Conservation (phyloP, 2,888 invertebrate genomes). For the Diplolepis rosae region DNA sequence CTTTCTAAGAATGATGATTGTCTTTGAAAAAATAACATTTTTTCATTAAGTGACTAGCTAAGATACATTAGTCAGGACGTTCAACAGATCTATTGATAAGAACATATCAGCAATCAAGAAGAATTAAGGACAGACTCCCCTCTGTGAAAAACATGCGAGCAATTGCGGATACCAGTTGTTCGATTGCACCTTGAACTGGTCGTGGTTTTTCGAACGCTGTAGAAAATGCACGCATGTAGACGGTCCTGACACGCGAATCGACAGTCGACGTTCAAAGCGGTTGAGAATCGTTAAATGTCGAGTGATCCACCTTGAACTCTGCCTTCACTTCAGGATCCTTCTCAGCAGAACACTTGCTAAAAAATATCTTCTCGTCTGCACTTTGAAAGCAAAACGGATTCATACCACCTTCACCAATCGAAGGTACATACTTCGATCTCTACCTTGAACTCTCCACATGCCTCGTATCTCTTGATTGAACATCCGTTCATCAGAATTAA, state of each 20-base stretch:
- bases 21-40: not conserved
- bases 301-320: constrained; percentile 66
- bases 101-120: constrained; percentile 4
- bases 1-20: not conserved
- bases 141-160: constrained; percentile 37
- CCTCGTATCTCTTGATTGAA: constrained; percentile 9
- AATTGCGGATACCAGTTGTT: constrained; percentile 43
- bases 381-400: constrained; percentile 16
- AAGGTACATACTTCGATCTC: constrained; percentile 13
- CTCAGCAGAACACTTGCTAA: constrained; percentile 30
- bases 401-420: constrained; percentile 22
- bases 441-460: constrained; percentile 16
- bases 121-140: not conserved
- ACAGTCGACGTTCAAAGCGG: constrained; percentile 47
- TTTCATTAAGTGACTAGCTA: not conserved
- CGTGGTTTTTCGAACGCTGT: constrained; percentile 44
- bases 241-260: constrained; percentile 61
- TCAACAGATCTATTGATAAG: not conserved
- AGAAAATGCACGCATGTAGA: constrained; percentile 41
- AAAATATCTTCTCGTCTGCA: constrained; percentile 45
- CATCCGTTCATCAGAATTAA: constrained; percentile 18
- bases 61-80: not conserved
- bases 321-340: constrained; percentile 51
- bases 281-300: constrained; percentile 56
- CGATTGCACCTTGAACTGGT: constrained; percentile 43